These are phyloP conservation scores for Helobdella robusta DNA, from an alignment of 2,888 invertebrate genomes.

Conservation along the genomic window DNA sequence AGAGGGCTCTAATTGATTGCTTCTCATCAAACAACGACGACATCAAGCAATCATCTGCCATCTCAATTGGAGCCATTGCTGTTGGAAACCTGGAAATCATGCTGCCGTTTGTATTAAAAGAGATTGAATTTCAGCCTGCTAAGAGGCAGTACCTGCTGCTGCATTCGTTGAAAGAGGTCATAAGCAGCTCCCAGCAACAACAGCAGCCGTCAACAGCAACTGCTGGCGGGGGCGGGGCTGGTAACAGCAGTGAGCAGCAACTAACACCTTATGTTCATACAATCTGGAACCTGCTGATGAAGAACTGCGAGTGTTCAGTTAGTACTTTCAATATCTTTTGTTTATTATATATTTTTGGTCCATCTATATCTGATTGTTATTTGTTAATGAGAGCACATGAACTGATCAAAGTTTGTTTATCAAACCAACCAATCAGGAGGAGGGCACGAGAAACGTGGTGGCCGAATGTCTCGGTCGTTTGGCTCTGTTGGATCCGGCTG, in stretches of 20 bases:
- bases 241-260: neutral
- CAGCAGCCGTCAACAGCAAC: neutral
- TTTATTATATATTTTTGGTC: too few relatives aligned
- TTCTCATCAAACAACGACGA: conserved; percentile 88
- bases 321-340: too few relatives aligned
- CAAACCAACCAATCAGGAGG: conserved; percentile 57
- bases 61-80: conserved; percentile 82
- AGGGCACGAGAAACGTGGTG: conserved; percentile 95
- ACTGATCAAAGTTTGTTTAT: too few relatives aligned
- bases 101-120: conserved; percentile 82
- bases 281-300: conserved; percentile 65
- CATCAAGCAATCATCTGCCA: conserved; percentile 92
- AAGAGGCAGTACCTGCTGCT: conserved; percentile 87
- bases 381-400: too few relatives aligned
- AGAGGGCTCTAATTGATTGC: conserved; percentile 60
- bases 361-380: too few relatives aligned
- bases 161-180: conserved; percentile 90
- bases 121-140: conserved; percentile 78
- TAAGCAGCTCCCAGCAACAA: conserved; percentile 10
- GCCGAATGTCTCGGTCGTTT: conserved; percentile 94
- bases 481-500: conserved; percentile 80
- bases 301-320: conserved; percentile 78
- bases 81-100: conserved; percentile 88
- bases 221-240: neutral
- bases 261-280: conserved; percentile 8